Evolutionary conservation across 2,113 vertebrate species (phyloP).

Genomic region (Anoplopoma fimbria): DNA sequence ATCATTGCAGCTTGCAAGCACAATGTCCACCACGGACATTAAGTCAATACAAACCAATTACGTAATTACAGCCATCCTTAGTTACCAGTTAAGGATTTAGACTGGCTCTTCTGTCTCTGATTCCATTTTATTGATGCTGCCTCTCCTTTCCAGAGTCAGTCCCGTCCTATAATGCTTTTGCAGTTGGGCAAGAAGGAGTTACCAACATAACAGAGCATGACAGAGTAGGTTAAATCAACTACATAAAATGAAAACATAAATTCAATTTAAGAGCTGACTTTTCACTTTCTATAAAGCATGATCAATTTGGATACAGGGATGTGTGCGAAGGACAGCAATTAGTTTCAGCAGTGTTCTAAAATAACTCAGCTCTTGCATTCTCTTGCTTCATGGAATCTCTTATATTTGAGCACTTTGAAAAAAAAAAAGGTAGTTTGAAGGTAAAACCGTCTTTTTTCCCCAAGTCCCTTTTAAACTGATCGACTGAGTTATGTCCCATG

Average conservation of each 20-base stretch:
- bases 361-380: background rate
- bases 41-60: conserved; percentile 32
- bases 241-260: background rate
- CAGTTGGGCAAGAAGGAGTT: background rate
- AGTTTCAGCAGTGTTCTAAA: background rate
- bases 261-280: background rate
- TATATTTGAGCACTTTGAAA: background rate
- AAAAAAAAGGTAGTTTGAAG: background rate
- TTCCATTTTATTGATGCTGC: conserved; percentile 27
- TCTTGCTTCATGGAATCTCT: background rate
- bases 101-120: conserved; percentile 19
- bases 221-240: background rate
- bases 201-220: background rate
- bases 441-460: background rate
- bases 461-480: background rate
- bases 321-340: background rate
- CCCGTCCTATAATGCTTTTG: background rate
- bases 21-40: conserved; percentile 3
- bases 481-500: background rate
- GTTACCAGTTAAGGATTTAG: conserved; percentile 42
- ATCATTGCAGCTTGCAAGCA: background rate
- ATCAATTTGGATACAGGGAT: background rate
- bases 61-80: conserved; percentile 30
- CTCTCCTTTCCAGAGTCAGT: background rate
- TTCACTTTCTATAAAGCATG: background rate